Evolutionary conservation across 2,113 vertebrate genomes (phyloP).

Genomic region (Psittacara wagleri): DNA sequence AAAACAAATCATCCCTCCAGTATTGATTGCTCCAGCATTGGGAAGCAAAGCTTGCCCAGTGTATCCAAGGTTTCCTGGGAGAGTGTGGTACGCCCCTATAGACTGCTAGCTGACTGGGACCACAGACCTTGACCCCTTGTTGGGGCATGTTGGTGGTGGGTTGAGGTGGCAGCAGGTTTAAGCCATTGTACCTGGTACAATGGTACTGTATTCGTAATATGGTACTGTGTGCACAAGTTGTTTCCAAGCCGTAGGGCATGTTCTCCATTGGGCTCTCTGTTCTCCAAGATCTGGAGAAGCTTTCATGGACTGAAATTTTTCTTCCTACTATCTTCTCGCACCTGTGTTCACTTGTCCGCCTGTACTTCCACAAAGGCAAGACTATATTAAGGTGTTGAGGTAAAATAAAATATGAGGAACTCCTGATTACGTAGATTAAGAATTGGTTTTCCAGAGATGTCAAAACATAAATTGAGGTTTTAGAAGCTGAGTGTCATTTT

Average conservation of each 20-base stretch:
- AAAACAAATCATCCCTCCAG: neutral
- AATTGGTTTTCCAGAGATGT: slow-evolving; percentile 18
- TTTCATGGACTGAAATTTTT: neutral
- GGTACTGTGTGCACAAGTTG: neutral
- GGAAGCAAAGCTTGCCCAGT: neutral
- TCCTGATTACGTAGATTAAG: neutral
- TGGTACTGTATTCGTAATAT: neutral
- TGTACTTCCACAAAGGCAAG: neutral
- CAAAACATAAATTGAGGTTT: slow-evolving; percentile 4
- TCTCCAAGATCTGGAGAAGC: neutral
- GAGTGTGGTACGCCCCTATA: accelerated
- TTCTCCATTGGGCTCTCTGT: neutral
- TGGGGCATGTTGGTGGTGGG: neutral
- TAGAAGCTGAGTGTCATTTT: neutral
- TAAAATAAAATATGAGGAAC: neutral
- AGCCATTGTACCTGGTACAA: neutral
- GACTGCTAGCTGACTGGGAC: neutral
- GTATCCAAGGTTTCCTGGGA: neutral
- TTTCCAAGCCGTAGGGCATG: neutral
- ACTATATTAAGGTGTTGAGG: neutral
- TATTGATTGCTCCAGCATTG: neutral
- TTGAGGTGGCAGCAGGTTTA: neutral
- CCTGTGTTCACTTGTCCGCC: neutral
- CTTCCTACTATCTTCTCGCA: neutral
- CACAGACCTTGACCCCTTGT: neutral